Evolutionary conservation across 2,888 invertebrate species (phyloP).

Genomic region (Catocala fraxini): DNA sequence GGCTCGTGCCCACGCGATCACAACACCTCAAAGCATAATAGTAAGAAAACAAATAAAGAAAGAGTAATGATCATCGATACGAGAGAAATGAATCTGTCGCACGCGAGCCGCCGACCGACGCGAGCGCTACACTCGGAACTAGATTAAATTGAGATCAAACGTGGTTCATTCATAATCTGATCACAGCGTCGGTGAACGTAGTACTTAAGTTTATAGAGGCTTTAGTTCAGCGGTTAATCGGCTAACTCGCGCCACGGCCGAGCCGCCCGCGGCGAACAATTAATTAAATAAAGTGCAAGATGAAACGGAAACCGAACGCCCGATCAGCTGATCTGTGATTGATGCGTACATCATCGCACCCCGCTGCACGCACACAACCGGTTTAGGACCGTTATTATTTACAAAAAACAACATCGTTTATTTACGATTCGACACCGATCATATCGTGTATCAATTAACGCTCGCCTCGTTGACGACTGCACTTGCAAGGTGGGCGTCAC

Average conservation of each 20-base stretch:
- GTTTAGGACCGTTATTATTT: conserved; percentile 72
- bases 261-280: conserved; percentile 74
- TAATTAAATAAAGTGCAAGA: conserved; percentile 82
- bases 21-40: conserved; percentile 56
- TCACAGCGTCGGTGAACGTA: conserved; percentile 61
- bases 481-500: conserved; percentile 6
- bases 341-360: conserved; percentile 69
- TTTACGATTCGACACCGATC: conserved; percentile 56
- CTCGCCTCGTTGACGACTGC: conserved; percentile 21
- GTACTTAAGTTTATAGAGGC: conserved; percentile 57
- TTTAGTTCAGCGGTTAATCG: conserved; percentile 64
- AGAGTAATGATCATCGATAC: conserved; percentile 55
- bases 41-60: conserved; percentile 64
- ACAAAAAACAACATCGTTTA: conserved; percentile 63
- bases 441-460: conserved; percentile 64
- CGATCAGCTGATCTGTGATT: conserved; percentile 84
- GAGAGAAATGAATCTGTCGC: conserved; percentile 51
- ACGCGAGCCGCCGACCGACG: conserved; percentile 43
- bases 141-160: conserved; percentile 63
- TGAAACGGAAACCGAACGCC: conserved; percentile 78
- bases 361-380: conserved; percentile 68
- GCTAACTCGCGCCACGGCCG: conserved; percentile 42
- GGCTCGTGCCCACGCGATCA: conserved; percentile 66
- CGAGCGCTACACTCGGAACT: conserved; percentile 52
- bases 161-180: conserved; percentile 75